Percentiles rank a stretch among this genome's conserved stretches.
phyloP scores from a whole-genome alignment of 2,113 vertebrate species.

The Phyllostomus hastatus region DNA sequence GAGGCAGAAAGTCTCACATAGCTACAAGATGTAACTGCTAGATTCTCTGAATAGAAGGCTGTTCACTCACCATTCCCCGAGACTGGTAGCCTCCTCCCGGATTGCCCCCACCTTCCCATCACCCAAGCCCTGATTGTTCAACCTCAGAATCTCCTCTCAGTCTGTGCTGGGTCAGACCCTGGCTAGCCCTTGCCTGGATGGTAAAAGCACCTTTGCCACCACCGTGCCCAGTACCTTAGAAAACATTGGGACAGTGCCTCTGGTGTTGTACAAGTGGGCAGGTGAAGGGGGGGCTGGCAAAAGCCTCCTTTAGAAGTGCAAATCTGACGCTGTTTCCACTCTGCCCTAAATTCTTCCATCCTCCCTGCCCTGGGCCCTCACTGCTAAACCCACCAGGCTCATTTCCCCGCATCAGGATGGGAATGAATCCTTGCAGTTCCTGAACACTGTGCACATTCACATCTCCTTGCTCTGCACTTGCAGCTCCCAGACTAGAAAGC shows the following conservation, averaged over 20 bases:
- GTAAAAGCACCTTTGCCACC: neutral
- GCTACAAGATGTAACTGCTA: neutral
- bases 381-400: neutral
- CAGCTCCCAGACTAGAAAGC: neutral
- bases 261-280: neutral
- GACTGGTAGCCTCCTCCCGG: neutral
- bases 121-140: neutral
- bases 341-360: neutral
- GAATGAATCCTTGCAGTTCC: neutral
- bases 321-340: neutral
- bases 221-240: neutral
- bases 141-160: neutral
- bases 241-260: neutral
- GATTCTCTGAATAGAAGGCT: neutral
- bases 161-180: neutral
- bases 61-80: neutral
- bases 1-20: neutral
- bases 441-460: rapidly evolving
- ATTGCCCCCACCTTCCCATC: rapidly evolving
- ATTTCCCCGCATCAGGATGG: neutral
- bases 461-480: neutral
- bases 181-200: neutral
- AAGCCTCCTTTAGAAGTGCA: neutral
- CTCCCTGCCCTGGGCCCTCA: neutral
- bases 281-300: neutral